Percentiles rank a stretch among this genome's conserved stretches.
Evolutionary conservation across 2,113 vertebrate species (phyloP).

Genomic region (Rhinichthys klamathensis): DNA sequence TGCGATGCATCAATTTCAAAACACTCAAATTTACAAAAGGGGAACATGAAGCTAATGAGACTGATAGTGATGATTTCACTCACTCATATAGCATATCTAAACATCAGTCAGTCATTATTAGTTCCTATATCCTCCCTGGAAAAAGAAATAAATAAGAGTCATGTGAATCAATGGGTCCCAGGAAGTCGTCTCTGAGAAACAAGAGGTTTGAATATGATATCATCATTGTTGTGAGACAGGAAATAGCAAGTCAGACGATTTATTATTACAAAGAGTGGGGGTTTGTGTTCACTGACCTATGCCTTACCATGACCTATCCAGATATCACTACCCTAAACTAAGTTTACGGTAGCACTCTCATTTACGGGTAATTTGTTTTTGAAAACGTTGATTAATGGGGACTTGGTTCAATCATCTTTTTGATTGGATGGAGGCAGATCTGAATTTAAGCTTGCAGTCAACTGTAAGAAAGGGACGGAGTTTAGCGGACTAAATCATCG

Average conservation of each 20-base stretch:
- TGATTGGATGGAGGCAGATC: too few species aligned
- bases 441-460: too few species aligned
- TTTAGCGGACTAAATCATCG: too few species aligned
- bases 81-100: constrained; percentile 16
- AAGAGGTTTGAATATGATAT: constrained; percentile 50
- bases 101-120: constrained; percentile 20
- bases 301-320: too few species aligned
- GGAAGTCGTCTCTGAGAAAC: constrained; percentile 47
- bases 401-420: too few species aligned
- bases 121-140: background rate
- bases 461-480: too few species aligned
- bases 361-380: too few species aligned
- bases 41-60: background rate
- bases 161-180: background rate
- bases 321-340: too few species aligned
- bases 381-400: too few species aligned
- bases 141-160: constrained; percentile 6
- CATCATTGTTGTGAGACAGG: constrained; percentile 68
- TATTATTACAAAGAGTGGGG: constrained; percentile 11
- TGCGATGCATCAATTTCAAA: constrained; percentile 9
- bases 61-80: background rate
- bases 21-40: background rate
- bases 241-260: constrained; percentile 67
- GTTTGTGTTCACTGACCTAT: background rate
- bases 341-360: too few species aligned